Evolutionary conservation across 2,888 invertebrate species (phyloP).

Genomic region (Mamestra brassicae): DNA sequence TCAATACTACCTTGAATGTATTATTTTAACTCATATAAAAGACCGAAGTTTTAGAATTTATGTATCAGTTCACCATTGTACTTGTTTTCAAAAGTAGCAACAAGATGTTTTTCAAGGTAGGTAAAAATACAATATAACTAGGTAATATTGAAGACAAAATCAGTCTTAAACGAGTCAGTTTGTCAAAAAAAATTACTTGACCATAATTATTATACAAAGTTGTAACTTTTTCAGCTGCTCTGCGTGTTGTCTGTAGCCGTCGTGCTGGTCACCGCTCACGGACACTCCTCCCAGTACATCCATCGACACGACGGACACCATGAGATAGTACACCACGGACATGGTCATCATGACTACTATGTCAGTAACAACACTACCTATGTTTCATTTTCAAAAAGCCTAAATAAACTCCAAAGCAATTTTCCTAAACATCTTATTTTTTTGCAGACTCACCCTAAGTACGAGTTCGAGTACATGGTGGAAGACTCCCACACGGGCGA

Average conservation of each 20-base stretch:
- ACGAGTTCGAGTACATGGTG: conserved; percentile 89
- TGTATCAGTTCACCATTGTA: conserved; percentile 45
- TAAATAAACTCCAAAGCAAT: background rate
- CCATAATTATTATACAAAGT: too few relatives aligned
- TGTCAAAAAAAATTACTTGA: background rate
- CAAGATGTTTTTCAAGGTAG: conserved; percentile 54
- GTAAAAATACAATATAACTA: background rate
- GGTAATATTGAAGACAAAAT: too few relatives aligned
- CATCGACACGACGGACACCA: conserved; percentile 78
- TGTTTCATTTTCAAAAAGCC: background rate
- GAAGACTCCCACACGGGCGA: conserved; percentile 89
- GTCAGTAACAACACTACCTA: conserved; percentile 16
- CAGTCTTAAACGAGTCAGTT: background rate
- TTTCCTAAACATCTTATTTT: background rate
- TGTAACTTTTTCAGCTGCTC: conserved; percentile 29
- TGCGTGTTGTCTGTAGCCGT: conserved; percentile 43
- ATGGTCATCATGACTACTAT: conserved; percentile 65
- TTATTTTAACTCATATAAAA: conserved; percentile 58
- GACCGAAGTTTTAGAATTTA: conserved; percentile 23
- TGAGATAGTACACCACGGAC: conserved; percentile 72
- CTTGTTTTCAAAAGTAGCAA: conserved; percentile 8
- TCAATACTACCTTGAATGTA: conserved; percentile 57
- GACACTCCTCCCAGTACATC: conserved; percentile 66
- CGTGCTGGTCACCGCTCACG: conserved; percentile 39
- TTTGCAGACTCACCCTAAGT: conserved; percentile 84